Conservation (phyloP, 2,113 vertebrate species). For the Emydura subglobosa region DNA sequence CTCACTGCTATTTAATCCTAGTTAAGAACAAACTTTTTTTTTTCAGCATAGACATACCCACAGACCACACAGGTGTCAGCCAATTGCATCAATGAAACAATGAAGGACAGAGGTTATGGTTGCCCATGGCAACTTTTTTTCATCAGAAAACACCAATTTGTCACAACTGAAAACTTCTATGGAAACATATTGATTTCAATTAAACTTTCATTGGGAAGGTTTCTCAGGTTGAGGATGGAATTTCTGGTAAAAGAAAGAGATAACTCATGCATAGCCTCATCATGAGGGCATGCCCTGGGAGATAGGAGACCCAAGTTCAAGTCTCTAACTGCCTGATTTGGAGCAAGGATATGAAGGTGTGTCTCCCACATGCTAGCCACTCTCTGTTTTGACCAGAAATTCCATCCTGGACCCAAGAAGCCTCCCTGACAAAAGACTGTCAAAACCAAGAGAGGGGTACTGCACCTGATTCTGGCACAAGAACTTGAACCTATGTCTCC, state of each 20-base stretch:
- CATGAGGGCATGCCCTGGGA: not conserved
- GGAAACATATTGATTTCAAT: not conserved
- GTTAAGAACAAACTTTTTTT: not conserved
- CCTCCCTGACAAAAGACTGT: not conserved
- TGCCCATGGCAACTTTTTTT: not conserved
- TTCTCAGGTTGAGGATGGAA: not conserved
- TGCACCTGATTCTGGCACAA: not conserved
- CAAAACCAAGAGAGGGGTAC: not conserved
- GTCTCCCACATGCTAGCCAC: not conserved
- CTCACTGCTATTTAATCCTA: not conserved
- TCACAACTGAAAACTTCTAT: not conserved
- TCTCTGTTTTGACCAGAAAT: not conserved
- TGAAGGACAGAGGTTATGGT: not conserved
- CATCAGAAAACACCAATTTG: not conserved
- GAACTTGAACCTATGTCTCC: not conserved
- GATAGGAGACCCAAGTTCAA: not conserved
- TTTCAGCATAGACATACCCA: not conserved
- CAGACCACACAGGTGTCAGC: not conserved
- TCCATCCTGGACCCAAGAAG: not conserved
- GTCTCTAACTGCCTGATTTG: not conserved
- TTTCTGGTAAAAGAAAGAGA: not conserved
- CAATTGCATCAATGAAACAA: not conserved
- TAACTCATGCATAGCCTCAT: not conserved
- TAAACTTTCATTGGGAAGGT: not conserved
- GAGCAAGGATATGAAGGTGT: not conserved